Conservation (phyloP, 2,888 invertebrate species). For the Chloroclystis v-ata region DNA sequence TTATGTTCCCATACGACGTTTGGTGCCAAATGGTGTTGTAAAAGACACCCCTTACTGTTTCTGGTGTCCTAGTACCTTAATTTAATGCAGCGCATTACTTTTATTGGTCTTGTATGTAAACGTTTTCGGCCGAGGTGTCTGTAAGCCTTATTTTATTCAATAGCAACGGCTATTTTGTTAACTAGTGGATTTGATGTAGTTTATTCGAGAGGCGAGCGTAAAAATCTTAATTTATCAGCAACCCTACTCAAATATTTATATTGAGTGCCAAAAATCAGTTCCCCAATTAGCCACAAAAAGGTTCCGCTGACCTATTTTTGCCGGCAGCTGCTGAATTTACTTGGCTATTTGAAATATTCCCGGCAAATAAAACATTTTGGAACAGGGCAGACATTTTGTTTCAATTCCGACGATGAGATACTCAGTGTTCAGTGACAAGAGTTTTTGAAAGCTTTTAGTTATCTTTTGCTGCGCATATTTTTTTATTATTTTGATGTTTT, state of each 20-base stretch:
- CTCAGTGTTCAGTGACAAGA: not conserved
- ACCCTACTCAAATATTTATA: conserved; percentile 5
- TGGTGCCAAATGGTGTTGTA: conserved; percentile 30
- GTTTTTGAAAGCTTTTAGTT: not conserved
- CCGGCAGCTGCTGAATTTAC: conserved; percentile 7
- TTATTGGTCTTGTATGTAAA: conserved; percentile 32
- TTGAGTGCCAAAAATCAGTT: conserved; percentile 10
- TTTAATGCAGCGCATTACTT: conserved; percentile 29
- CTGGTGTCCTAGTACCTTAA: conserved; percentile 24
- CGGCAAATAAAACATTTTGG: conserved; percentile 25
- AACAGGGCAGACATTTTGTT: conserved; percentile 24
- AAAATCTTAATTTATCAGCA: conserved; percentile 5
- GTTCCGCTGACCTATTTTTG: conserved; percentile 9
- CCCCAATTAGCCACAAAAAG: conserved; percentile 12
- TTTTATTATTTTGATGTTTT: too few species aligned
- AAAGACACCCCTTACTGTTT: conserved; percentile 31
- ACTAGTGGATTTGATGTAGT: not conserved
- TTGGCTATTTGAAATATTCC: conserved; percentile 15
- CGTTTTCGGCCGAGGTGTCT: conserved; percentile 18
- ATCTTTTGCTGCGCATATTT: too few species aligned
- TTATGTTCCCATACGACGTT: conserved; percentile 24
- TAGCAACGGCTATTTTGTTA: conserved; percentile 12
- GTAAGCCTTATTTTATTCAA: conserved; percentile 28
- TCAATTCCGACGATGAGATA: conserved; percentile 13
- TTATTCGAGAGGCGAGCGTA: not conserved